Evolutionary conservation across 2,888 invertebrate genomes (phyloP), one percentile per base, ranked within the genome.

Genomic region (Amblyjoppa fuscipennis): DNA sequence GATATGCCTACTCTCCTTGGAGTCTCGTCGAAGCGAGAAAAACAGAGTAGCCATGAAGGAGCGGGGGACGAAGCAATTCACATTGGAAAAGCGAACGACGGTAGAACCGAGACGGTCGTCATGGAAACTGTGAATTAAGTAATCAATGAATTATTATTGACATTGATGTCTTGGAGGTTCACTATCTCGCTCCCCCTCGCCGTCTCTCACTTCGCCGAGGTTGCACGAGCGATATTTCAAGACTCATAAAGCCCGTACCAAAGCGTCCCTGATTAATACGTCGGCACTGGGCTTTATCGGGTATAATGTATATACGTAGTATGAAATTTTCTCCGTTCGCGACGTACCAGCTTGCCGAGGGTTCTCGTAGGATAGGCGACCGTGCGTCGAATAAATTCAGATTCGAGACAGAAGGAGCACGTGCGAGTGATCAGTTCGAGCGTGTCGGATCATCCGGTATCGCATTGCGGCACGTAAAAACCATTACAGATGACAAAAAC

Each of bases 81-180:
- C 86, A 84, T 88, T 87, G 89, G 87, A 90, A 88, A 91, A 90
- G 88, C 87, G 88, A 90, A 83, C 59, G 76, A 85, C 76, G 85
- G 79, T 84, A 78, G 85, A 87, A 87, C 86, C 68, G 90, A 91
- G 93, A 90, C 91, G 92, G 93, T 94, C 89, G 91, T 90, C 93
- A 93, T 92, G 91, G 93, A 78, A 91, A 93, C 93, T 92, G 88
- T 91, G 93, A 93, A 93, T 93, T 93, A 92, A 93, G 93, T 93
- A 94, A 93, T 93, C 93, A 93, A 93, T 93, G 93, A 94, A 93
- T 94, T 94, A 93, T 94, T 94, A 94, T 94, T 93, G 94, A 93
- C 93, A 93, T 93, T 94, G 93, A 93, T 93, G 93, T 93, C 93
- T 92, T 92, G 92, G 90, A 89, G 87, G 45, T 89, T 88, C 84